phyloP scores from a whole-genome alignment of 2,888 invertebrate species.

The Lathronympha strigana region DNA sequence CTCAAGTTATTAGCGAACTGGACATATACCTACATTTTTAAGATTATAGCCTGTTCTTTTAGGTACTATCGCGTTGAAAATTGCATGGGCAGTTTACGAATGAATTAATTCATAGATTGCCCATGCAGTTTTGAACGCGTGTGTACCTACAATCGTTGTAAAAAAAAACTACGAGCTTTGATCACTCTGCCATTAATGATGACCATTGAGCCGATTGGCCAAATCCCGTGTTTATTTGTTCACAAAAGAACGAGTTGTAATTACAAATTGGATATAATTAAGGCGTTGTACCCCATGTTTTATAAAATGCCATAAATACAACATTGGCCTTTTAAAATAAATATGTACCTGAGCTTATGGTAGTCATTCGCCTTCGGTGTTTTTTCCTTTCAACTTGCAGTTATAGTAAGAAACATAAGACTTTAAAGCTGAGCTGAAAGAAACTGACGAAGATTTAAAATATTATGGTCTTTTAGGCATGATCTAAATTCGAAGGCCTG shows the following conservation, averaged over 20 bases:
- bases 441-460: background rate
- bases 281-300: background rate
- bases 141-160: too few relatives aligned
- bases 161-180: background rate
- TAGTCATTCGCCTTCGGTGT: constrained; percentile 22
- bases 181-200: background rate
- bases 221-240: background rate
- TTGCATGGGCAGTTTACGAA: too few relatives aligned
- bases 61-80: too few relatives aligned
- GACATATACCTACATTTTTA: too few relatives aligned
- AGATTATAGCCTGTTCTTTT: too few relatives aligned
- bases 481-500: background rate
- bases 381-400: background rate
- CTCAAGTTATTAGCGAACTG: too few relatives aligned
- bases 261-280: background rate
- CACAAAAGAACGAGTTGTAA: background rate
- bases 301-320: background rate
- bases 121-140: too few relatives aligned
- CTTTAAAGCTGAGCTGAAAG: background rate
- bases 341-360: constrained; percentile 38
- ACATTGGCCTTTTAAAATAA: constrained; percentile 23
- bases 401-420: background rate
- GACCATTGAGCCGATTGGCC: too few relatives aligned
- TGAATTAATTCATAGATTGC: too few relatives aligned
- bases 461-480: background rate